These are phyloP conservation scores for Caerostris darwini DNA, from an alignment of 1,140 invertebrate genomes.

Conservation along the genomic window DNA sequence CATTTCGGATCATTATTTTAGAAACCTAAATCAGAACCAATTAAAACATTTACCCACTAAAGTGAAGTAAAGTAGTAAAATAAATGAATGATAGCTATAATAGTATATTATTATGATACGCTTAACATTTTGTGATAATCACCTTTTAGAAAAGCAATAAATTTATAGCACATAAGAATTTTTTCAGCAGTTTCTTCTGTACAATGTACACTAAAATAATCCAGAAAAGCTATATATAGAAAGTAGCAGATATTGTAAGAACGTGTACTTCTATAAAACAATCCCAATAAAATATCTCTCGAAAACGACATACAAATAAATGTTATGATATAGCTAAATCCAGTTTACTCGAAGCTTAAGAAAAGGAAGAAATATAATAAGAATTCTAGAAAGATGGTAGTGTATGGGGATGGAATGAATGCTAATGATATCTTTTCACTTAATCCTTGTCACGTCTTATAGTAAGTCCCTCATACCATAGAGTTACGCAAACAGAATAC, in stretches of 20 bases:
- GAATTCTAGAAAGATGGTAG: not conserved
- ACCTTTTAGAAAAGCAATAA: too few species aligned
- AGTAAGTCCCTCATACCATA: not conserved
- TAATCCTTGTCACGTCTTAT: not conserved
- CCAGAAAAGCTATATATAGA: not conserved
- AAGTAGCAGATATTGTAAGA: not conserved
- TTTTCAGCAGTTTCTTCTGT: not conserved
- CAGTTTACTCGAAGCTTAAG: not conserved
- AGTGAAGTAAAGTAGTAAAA: too few species aligned
- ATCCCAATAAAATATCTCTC: not conserved
- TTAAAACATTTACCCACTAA: too few species aligned
- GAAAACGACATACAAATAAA: not conserved
- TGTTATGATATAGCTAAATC: not conserved
- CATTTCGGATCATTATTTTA: too few species aligned
- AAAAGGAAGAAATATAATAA: constrained; percentile 24
- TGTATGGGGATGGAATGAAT: constrained; percentile 12
- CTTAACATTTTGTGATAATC: not conserved
- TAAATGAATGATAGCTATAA: too few species aligned
- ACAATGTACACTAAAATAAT: not conserved
- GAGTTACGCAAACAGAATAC: not conserved
- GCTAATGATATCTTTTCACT: not conserved
- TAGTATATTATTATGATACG: not conserved
- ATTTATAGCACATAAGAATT: not conserved
- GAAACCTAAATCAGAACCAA: too few species aligned
- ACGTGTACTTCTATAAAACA: not conserved